Conservation (phyloP, 1,140 invertebrate species). For the Matsumurasca onukii region DNA sequence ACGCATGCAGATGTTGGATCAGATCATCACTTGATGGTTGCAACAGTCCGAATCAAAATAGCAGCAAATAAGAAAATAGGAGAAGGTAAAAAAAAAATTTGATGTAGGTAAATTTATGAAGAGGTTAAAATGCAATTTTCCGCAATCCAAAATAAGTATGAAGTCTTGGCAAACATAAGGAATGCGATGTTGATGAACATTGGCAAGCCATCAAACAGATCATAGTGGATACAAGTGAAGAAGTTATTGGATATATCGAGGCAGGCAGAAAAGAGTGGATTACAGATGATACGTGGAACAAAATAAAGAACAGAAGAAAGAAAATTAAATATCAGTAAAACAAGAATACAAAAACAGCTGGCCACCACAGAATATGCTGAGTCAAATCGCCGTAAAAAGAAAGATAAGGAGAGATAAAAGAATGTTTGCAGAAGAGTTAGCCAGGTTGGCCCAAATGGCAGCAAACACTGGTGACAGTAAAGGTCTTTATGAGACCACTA, state of each 20-base stretch:
- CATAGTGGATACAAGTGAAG: neutral
- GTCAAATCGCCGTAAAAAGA: neutral
- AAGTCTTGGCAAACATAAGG: neutral
- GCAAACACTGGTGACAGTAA: neutral
- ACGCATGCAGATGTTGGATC: neutral
- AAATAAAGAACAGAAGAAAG: neutral
- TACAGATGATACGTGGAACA: neutral
- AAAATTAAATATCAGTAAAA: neutral
- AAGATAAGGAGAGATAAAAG: neutral
- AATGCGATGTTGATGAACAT: neutral
- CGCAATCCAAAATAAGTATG: neutral
- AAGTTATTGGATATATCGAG: neutral
- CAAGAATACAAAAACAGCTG: neutral
- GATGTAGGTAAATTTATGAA: neutral
- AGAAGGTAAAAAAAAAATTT: neutral
- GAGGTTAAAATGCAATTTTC: neutral
- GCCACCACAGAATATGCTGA: neutral
- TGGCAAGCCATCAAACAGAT: neutral
- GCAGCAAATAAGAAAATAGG: neutral
- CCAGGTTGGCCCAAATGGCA: neutral
- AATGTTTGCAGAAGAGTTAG: neutral
- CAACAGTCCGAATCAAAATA: neutral
- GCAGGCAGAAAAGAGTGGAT: neutral
- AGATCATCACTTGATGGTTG: neutral
- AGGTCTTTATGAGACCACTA: neutral